phyloP scores from a whole-genome alignment of 2,113 vertebrate genomes.

The Scytalopus superciliaris region DNA sequence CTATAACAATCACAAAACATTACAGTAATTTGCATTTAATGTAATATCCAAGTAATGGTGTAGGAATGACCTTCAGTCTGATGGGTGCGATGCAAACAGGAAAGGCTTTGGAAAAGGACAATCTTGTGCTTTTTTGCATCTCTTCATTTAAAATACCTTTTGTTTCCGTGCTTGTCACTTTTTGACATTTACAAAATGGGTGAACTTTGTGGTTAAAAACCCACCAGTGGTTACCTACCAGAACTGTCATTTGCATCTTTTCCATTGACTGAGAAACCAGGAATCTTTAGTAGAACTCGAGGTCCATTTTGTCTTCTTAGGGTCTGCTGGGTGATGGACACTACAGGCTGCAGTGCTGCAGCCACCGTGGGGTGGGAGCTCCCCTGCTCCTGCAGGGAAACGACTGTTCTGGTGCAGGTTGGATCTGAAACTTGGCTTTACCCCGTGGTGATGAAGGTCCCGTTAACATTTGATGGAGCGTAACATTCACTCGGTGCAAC shows the following conservation, averaged over 20 bases:
- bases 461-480: conserved; percentile 20
- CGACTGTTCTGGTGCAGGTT: neutral
- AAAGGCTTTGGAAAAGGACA: conserved; percentile 72
- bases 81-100: conserved; percentile 17
- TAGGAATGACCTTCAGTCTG: conserved; percentile 21
- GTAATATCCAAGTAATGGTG: conserved; percentile 51
- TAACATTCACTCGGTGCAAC: conserved; percentile 19
- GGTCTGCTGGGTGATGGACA: conserved; percentile 29
- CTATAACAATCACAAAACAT: conserved; percentile 77
- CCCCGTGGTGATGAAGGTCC: conserved; percentile 38
- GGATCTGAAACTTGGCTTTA: conserved; percentile 41
- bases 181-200: conserved; percentile 24
- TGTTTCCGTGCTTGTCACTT: conserved; percentile 51
- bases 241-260: conserved; percentile 37
- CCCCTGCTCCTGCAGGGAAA: conserved; percentile 33
- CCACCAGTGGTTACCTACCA: neutral
- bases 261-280: conserved; percentile 51
- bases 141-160: conserved; percentile 38
- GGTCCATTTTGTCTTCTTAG: conserved; percentile 29
- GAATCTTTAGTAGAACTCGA: conserved; percentile 32
- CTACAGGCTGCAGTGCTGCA: conserved; percentile 24
- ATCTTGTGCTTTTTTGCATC: conserved; percentile 67
- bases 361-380: conserved; percentile 30
- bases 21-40: conserved; percentile 71
- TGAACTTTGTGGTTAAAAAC: conserved; percentile 17